Evolutionary conservation across 2,113 vertebrate species (phyloP).

Genomic region (Paraplagusia blochii): DNA sequence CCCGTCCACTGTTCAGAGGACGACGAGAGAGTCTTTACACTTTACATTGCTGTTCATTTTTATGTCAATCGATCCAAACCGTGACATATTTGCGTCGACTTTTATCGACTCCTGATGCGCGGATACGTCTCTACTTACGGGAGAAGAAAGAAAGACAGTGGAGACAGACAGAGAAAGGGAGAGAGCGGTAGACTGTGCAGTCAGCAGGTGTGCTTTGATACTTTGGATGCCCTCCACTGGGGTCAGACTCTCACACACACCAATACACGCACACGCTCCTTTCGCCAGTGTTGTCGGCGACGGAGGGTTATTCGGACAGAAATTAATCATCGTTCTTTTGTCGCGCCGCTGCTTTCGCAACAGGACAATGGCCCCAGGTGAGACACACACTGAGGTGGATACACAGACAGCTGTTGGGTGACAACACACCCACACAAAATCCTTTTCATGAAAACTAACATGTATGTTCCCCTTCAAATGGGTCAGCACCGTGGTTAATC

Average conservation of each 20-base stretch:
- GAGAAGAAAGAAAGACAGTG: not conserved
- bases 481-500: not conserved
- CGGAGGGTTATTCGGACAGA: conserved; percentile 67
- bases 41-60: no score
- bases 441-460: conserved; percentile 53
- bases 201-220: conserved; percentile 75
- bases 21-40: no score
- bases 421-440: conserved; percentile 51
- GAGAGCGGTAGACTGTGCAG: conserved; percentile 63
- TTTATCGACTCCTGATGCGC: no score
- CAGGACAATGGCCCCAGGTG: conserved; percentile 60
- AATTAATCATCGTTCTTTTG: conserved; percentile 77
- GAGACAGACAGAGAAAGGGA: not conserved
- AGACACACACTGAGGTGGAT: conserved; percentile 14
- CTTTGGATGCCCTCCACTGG: conserved; percentile 71
- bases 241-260: conserved; percentile 39
- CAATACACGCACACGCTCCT: conserved; percentile 35
- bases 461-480: conserved; percentile 31
- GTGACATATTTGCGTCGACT: no score
- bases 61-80: no score
- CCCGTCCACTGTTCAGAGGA: no score
- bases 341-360: conserved; percentile 67
- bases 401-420: conserved; percentile 59
- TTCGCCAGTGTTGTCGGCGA: conserved; percentile 43
- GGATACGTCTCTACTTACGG: not conserved